phyloP scores from a whole-genome alignment of 1,140 invertebrate genomes.

The Heliconius hermathena region DNA sequence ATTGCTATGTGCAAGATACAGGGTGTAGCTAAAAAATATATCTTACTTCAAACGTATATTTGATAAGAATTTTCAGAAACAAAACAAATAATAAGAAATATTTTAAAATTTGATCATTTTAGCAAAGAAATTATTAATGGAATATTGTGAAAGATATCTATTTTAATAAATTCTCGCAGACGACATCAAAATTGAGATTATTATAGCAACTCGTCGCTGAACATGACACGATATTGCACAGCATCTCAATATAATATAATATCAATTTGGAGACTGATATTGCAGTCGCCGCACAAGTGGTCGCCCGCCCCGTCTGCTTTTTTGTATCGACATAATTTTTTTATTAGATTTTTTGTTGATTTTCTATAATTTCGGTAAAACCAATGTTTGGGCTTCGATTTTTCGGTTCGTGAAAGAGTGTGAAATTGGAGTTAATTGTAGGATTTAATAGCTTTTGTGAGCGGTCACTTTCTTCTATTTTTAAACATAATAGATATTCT shows the following conservation, averaged over 20 bases:
- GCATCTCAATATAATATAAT: slow-evolving; percentile 11
- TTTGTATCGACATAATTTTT: slow-evolving; percentile 61
- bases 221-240: not conserved
- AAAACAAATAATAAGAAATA: not conserved
- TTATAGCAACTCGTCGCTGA: not conserved
- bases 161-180: not conserved
- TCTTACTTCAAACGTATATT: not conserved
- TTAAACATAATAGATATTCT: slow-evolving; percentile 26
- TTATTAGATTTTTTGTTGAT: slow-evolving; percentile 68
- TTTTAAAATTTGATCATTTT: not conserved
- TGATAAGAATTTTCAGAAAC: not conserved
- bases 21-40: too few species aligned
- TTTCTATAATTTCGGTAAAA: slow-evolving; percentile 80
- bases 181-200: not conserved
- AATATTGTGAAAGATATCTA: not conserved
- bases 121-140: not conserved
- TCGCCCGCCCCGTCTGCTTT: slow-evolving; percentile 54
- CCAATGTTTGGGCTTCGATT: slow-evolving; percentile 81
- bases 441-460: slow-evolving; percentile 76
- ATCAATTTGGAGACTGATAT: not conserved
- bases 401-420: slow-evolving; percentile 81
- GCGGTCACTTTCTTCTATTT: slow-evolving; percentile 66
- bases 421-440: slow-evolving; percentile 80
- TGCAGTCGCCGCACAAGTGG: slow-evolving; percentile 54
- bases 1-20: too few species aligned